Evolutionary conservation across 2,888 invertebrate genomes (phyloP).

Genomic region (Drosophila planitibia): DNA sequence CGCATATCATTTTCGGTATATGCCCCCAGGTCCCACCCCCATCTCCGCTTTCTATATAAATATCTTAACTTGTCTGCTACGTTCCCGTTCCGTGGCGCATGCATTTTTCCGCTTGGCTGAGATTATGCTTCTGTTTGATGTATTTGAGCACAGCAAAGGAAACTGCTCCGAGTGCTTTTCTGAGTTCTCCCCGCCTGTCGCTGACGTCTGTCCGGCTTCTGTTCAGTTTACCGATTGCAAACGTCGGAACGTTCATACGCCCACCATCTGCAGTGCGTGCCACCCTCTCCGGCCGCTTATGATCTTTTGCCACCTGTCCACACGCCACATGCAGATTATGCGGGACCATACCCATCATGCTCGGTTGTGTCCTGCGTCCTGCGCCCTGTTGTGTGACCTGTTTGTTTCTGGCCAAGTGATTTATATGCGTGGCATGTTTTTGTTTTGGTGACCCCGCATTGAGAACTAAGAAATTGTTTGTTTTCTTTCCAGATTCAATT

Average conservation of each 20-base stretch:
- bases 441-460: slow-evolving; percentile 11
- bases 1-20: slow-evolving; percentile 71
- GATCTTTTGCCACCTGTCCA: slow-evolving; percentile 27
- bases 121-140: slow-evolving; percentile 78
- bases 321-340: slow-evolving; percentile 41
- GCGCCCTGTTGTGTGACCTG: slow-evolving; percentile 24
- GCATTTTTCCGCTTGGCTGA: slow-evolving; percentile 71
- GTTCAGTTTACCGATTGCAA: slow-evolving; percentile 36
- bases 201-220: slow-evolving; percentile 22
- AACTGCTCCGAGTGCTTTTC: slow-evolving; percentile 46
- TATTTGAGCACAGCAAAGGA: slow-evolving; percentile 62
- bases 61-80: slow-evolving; percentile 33
- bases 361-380: slow-evolving; percentile 1
- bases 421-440: slow-evolving; percentile 52
- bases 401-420: slow-evolving; percentile 38
- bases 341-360: slow-evolving; percentile 14
- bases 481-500: slow-evolving; percentile 28
- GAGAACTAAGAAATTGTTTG: slow-evolving; percentile 39
- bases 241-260: background rate
- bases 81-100: slow-evolving; percentile 43
- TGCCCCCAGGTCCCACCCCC: background rate
- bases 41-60: slow-evolving; percentile 32
- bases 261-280: slow-evolving; percentile 14
- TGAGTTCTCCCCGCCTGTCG: slow-evolving; percentile 9
- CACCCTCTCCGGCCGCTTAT: background rate